Base-by-base conservation (phyloP, 2,888 invertebrate genomes). In the Dicyrtomina minuta region DNA sequence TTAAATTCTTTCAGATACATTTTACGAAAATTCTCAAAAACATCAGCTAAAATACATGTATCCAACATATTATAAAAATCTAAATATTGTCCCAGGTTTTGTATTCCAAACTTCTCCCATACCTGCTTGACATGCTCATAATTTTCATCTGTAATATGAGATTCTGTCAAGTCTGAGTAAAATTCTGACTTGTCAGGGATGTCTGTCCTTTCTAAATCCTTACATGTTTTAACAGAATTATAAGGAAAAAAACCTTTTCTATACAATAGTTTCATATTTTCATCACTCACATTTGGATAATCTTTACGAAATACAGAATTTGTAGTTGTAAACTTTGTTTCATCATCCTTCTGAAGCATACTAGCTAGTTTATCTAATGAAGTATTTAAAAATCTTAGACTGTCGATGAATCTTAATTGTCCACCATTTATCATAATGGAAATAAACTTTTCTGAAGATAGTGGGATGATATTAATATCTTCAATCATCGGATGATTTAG, bases 181-280 rank as follows among this genome's bases (percentile, higher is more conserved):
- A 67, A 67, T 17, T 26, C 46, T 12, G 24, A 49, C 24, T n/a
- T 17, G 1, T 58, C 46, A 1, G 67, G 67, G 1, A 67, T 17
- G 1, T 27, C 20, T 12, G 10, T 27, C 8, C 27, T 27, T 15
- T 24, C 4, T 8, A 61, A 61, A 22, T 41, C 61, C 1, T 12
- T 26, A 0, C 12, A 8, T 8, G 3, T 3, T 33, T 33, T 33
- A 33, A 33, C 8, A 33, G 33, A 33, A 33, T 33, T 33, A 33
- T 33, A 33, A 3, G 33, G 33, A n/a, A 41, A 61, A n/a, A 61
- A 12, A n/a, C 61, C 61, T 46, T 61, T 61, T 15, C 22, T 5
- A 24, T 26, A 44, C 26, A 61, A 26, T 22, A 39, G 10, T 24
- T 33, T 27, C 13, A 1, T 33, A 8, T 33, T 8, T 5, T 5